Base-by-base conservation (phyloP, 2,113 vertebrate genomes). In the Tinamus guttatus region DNA sequence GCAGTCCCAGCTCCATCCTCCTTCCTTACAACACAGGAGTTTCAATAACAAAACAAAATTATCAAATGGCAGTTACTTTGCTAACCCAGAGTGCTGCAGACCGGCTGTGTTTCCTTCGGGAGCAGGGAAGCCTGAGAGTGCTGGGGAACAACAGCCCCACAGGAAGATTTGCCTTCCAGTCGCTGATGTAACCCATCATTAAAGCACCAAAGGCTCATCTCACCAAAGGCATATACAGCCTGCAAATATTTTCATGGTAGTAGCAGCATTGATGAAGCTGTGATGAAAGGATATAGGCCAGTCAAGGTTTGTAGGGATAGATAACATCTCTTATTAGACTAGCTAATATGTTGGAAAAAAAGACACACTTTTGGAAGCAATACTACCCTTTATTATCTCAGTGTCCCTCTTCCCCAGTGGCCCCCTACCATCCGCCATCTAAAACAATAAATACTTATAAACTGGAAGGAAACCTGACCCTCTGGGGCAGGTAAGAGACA, bases 391-490 rank as follows among this genome's bases (percentile, higher is more conserved):
- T 93, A 97, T 93, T 92, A 94, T 92, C 91, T 95, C 64, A 76
- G 74, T 81, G 52, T 58, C 93, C 81, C 24, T 38, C 52, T 65
- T 95, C 86, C 49, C 34, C 67, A 79, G 47, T 87, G 81, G 89
- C 58, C 74, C 62, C 17, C 58, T 91, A 97, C 89, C 91, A 96
- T 96, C 95, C 86, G 79, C 94, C 95, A 92, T 95, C 91, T 94
- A 81, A 91, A 97, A 97, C 95, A 97, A 97, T 95, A 94, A 97
- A 96, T 95, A 92, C 95, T 94, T 91, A 76, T 1, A 45, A 92
- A 89, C 91, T 97, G 96, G 96, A 97, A 97, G 95, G 96, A 97
- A 97, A 95, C 91, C 63, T 70, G 89, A 94, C 94, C 96, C 86
- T 91, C n/a, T 95, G 68, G 93, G 94, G 89, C 94, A 97, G 96